Percentiles rank a stretch among this genome's conserved stretches.
phyloP scores from a whole-genome alignment of 2,888 invertebrate species.

The Pecten maximus region DNA sequence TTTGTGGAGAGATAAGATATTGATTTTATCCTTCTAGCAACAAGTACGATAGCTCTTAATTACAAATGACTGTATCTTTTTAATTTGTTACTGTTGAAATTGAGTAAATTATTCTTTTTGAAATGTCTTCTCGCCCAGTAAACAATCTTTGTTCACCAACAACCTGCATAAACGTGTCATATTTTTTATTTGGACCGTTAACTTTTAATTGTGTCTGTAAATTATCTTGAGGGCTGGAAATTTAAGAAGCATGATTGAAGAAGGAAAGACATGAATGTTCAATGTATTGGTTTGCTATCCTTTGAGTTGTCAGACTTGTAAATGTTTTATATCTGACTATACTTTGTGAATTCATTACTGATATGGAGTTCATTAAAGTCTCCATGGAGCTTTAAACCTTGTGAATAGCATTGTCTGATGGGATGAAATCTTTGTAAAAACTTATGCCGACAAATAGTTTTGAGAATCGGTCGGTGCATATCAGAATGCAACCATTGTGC shows the following conservation, averaged over 20 bases:
- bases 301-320: not conserved
- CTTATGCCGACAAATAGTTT: not conserved
- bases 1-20: not conserved
- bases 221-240: not conserved
- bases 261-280: not conserved
- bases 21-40: not conserved
- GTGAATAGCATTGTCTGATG: not conserved
- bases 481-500: not conserved
- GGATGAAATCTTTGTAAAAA: not conserved
- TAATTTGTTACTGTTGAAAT: constrained; percentile 3
- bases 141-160: not conserved
- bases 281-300: not conserved
- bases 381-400: not conserved
- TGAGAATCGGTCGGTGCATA: no score
- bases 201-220: not conserved
- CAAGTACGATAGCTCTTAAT: not conserved
- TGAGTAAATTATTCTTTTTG: not conserved
- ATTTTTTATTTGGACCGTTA: not conserved
- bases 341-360: not conserved
- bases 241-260: not conserved
- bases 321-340: not conserved
- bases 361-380: not conserved
- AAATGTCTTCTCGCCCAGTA: not conserved
- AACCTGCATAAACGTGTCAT: not conserved
- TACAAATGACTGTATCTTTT: not conserved